Base-by-base conservation (phyloP, 1,140 invertebrate species). In the Parapsyche elsis region DNA sequence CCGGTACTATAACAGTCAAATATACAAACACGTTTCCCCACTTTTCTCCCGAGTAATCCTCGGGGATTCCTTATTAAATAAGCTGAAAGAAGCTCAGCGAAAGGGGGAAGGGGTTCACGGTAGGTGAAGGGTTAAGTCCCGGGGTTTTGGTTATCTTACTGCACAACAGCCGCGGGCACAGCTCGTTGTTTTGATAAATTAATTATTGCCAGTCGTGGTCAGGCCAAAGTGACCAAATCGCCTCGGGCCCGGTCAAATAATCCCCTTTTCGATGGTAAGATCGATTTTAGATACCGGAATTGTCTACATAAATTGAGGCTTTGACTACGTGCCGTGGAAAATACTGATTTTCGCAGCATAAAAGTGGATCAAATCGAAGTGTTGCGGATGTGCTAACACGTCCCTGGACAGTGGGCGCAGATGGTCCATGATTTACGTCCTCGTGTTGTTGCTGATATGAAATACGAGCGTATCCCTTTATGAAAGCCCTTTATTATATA, bases 391-490 rank as follows among this genome's bases (percentile, higher is more conserved):
- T 53, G 57, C 21, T 30, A 77, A 77, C 75, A 77, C 75, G 64
- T 67, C 64, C 24, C 64, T 67, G 64, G 64, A 67, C 64, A 67
- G 64, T 67, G 64, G 30, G 64, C 64, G 64, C 80, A 81, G 80
- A 73, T 81, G 80, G 53, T 49, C 10, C 30, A 46, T 81, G 80
- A 81, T 81, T 81, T 78, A 81, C 79, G 79, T 45, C 79, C 79
- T 23, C n/a, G 80, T 24, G 75, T 78, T 64, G 80, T 67, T 67
- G 64, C 64, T 23, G 9, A 78, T 73, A 71, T 81, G 80, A 81
- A 73, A 81, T 81, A 81, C 71, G 64, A 59, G 76, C 76, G 23
- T 49, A 76, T 80, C 79, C 79, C 73, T 80, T 80, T 80, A 74
- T 73, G 71, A 80, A 80, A 45, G 79, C 53, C 74, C 73, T 77